These are phyloP conservation scores for Takifugu flavidus DNA, from an alignment of 2,113 vertebrate genomes.

Conservation along the genomic window DNA sequence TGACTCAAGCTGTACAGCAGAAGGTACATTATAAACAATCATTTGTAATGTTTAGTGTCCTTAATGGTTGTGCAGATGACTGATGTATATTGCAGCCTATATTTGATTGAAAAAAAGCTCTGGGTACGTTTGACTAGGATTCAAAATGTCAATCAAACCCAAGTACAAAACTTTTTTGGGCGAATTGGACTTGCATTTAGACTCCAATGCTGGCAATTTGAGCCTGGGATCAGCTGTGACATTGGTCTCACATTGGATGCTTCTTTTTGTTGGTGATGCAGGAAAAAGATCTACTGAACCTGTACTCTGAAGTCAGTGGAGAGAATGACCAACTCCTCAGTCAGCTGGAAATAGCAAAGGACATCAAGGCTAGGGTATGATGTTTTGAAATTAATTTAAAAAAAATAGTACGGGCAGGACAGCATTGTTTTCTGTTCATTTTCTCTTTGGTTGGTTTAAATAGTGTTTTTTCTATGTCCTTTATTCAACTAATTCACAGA, in stretches of 20 bases:
- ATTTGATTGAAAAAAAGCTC: too few species aligned
- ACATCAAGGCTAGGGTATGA: conserved; percentile 78
- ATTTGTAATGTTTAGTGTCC: too few species aligned
- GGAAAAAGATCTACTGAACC: conserved; percentile 81
- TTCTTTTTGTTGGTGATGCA: conserved; percentile 45
- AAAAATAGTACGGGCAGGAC: not conserved
- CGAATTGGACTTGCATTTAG: not conserved
- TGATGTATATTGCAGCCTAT: too few species aligned
- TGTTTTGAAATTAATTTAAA: not conserved
- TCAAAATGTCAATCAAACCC: too few species aligned
- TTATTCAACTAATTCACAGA: conserved; percentile 68
- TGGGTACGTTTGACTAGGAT: too few species aligned
- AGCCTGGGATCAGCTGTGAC: too few species aligned
- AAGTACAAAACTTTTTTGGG: not conserved
- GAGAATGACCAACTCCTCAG: conserved; percentile 79
- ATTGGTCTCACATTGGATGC: not conserved
- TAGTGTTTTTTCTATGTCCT: not conserved
- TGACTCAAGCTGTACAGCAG: conserved; percentile 80
- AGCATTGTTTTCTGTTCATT: not conserved
- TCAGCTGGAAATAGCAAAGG: conserved; percentile 81
- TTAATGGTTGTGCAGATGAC: too few species aligned
- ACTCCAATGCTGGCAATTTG: not conserved
- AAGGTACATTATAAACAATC: conserved; percentile 72
- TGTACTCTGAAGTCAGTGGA: conserved; percentile 78
- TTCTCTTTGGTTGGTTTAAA: not conserved